Conservation (phyloP, 2,113 vertebrate genomes). For the Archocentrus centrarchus region DNA sequence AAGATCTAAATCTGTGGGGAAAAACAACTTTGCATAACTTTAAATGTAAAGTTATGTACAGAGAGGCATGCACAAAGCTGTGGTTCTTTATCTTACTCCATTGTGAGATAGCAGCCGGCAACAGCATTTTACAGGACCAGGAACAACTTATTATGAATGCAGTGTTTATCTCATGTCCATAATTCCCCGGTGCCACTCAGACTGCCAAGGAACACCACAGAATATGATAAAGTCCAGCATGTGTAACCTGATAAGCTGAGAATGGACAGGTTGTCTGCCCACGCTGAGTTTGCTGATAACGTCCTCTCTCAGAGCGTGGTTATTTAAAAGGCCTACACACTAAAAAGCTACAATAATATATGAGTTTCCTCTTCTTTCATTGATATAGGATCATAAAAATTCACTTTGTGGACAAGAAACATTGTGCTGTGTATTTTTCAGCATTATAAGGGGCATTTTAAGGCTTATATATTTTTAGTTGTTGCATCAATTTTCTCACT, state of each 20-base stretch:
- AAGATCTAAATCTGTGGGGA: no score
- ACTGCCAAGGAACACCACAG: conserved; percentile 9
- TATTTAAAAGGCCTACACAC: conserved; percentile 5
- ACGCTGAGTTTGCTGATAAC: neutral
- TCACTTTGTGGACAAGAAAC: neutral
- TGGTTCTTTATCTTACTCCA: neutral
- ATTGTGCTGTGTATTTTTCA: neutral
- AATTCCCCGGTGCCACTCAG: neutral
- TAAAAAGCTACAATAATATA: neutral
- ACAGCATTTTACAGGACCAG: neutral
- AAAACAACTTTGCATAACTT: no score
- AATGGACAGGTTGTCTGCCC: conserved; percentile 2
- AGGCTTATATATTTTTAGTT: neutral
- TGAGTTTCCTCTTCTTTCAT: neutral
- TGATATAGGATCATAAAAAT: neutral
- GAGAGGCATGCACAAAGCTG: neutral
- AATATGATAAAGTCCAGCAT: conserved; percentile 11
- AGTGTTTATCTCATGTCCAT: neutral
- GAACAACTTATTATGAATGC: neutral
- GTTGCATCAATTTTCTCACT: no score
- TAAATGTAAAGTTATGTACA: neutral
- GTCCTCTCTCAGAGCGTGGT: no score
- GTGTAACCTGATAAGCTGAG: conserved; percentile 17
- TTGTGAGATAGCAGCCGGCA: neutral
- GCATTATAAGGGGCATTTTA: neutral